Conservation (phyloP, 2,797 vertebrate species). For the Enteromius fasciolatus region DNA sequence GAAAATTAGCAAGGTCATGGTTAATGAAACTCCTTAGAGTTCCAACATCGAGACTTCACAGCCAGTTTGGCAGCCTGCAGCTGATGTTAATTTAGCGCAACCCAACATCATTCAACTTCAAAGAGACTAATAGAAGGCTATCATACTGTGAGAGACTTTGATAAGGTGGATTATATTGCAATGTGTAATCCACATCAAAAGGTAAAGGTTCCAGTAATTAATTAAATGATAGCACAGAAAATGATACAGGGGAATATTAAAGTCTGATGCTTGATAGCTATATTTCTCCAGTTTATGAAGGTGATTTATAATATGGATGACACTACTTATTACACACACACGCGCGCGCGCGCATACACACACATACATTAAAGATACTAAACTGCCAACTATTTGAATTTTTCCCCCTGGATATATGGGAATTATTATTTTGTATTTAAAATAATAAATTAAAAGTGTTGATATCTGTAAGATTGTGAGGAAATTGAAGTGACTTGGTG, state of each 20-base stretch:
- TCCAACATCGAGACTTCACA: constrained; percentile 54
- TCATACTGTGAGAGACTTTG: constrained; percentile 56
- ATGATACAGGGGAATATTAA: constrained; percentile 34
- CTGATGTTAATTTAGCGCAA: constrained; percentile 60
- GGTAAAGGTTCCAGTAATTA: constrained; percentile 61
- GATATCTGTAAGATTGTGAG: constrained; percentile 15
- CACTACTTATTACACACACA: neutral
- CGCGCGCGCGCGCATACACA: neutral
- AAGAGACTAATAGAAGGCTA: constrained; percentile 62
- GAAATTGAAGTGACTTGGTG: constrained; percentile 17
- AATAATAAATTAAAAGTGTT: neutral
- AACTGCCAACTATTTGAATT: neutral
- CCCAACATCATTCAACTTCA: constrained; percentile 63
- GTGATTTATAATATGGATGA: constrained; percentile 20
- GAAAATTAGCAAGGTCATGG: constrained; percentile 63
- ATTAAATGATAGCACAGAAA: constrained; percentile 53
- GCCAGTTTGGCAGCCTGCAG: constrained; percentile 59
- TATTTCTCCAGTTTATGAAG: constrained; percentile 20
- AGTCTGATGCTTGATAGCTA: constrained; percentile 30
- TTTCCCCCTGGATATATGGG: neutral
- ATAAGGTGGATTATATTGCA: constrained; percentile 59
- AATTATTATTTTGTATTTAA: constrained; percentile 10
- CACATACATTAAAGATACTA: constrained; percentile 2
- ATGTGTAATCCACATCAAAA: constrained; percentile 62
- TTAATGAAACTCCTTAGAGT: constrained; percentile 61